phyloP scores from a whole-genome alignment of 1,140 invertebrate species.

The Holotrichia oblita region DNA sequence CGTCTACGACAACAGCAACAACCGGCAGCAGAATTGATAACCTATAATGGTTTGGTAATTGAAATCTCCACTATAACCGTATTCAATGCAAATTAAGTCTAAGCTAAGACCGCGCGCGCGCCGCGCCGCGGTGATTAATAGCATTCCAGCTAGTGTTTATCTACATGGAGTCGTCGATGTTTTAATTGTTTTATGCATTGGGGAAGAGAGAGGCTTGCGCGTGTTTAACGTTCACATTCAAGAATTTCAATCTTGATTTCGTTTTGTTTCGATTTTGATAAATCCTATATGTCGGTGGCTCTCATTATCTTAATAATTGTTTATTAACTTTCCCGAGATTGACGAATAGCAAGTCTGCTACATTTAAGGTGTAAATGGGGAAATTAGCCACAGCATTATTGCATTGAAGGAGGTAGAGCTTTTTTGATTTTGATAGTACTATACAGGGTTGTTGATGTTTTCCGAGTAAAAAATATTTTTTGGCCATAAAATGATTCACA shows the following conservation, averaged over 20 bases:
- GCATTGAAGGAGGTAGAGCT: too few species aligned
- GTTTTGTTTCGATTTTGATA: slow-evolving; percentile 34
- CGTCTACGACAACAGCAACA: not conserved
- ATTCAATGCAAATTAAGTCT: slow-evolving; percentile 36
- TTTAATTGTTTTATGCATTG: slow-evolving; percentile 20
- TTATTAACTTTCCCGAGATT: not conserved
- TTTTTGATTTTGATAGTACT: too few species aligned
- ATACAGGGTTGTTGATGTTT: too few species aligned
- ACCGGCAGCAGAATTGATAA: slow-evolving; percentile 28
- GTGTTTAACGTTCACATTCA: not conserved
- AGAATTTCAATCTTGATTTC: slow-evolving; percentile 29
- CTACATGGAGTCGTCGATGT: slow-evolving; percentile 2
- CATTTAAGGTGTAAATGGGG: not conserved
- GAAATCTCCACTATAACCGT: slow-evolving; percentile 33
- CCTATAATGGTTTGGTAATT: slow-evolving; percentile 33
- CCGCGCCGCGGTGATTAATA: slow-evolving; percentile 3
- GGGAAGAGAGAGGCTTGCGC: not conserved
- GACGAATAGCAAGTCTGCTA: not conserved
- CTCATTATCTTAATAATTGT: not conserved
- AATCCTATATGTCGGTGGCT: not conserved
- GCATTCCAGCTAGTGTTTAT: slow-evolving; percentile 36
- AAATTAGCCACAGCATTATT: too few species aligned
- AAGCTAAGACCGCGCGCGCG: slow-evolving; percentile 9
- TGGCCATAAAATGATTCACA: too few species aligned
- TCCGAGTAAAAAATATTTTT: too few species aligned